A percentile compares a stretch with the other conserved stretches of the same genome.
These are phyloP conservation scores for Rhynchonycteris naso DNA, from an alignment of 2,797 vertebrate species.

Conservation along the genomic window DNA sequence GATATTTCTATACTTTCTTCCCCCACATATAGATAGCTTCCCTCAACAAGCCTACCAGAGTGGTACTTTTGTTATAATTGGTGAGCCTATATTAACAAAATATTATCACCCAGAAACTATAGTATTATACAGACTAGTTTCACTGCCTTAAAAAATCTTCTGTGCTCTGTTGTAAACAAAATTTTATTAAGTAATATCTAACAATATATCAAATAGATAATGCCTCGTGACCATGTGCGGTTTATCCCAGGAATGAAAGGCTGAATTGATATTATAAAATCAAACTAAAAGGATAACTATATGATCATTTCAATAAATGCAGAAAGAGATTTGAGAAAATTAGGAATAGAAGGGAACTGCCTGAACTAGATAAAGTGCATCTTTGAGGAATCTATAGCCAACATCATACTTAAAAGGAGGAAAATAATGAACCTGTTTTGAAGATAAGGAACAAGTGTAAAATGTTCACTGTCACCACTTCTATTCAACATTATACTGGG, in stretches of 20 bases:
- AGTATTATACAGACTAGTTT: background rate
- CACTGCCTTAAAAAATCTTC: background rate
- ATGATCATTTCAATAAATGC: background rate
- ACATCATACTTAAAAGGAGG: background rate
- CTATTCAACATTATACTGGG: background rate
- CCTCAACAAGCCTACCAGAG: background rate
- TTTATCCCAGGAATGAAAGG: background rate
- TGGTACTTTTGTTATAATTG: background rate
- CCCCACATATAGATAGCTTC: background rate
- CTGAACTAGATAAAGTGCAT: background rate
- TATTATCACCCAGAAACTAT: background rate
- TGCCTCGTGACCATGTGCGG: background rate
- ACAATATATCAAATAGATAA: background rate
- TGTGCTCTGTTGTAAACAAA: background rate
- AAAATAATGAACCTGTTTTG: background rate
- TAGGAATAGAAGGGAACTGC: background rate
- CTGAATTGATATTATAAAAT: background rate
- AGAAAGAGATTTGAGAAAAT: background rate
- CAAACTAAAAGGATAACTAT: background rate
- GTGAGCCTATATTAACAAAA: background rate
- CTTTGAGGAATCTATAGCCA: background rate
- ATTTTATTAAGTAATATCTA: background rate
- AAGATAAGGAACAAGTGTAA: background rate
- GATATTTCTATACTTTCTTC: background rate
- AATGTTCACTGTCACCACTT: background rate